Base-by-base conservation (phyloP, 2,888 invertebrate genomes). In the Trilocha varians region DNA sequence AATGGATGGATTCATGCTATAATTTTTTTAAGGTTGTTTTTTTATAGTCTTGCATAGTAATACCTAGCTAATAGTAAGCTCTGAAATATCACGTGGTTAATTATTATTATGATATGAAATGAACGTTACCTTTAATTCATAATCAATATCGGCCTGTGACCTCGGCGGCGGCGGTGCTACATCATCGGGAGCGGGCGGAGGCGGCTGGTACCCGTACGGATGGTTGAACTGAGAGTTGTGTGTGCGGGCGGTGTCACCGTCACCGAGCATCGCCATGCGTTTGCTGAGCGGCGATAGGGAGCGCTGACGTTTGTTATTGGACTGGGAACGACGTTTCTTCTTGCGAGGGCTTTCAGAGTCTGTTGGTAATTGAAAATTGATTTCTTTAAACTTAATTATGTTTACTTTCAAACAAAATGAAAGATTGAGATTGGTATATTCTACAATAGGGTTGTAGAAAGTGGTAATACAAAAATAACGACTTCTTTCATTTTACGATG, bases 201-300 rank as follows among this genome's bases (percentile, higher is more conserved):
- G 88, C 11, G 91, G 90, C 50, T 91, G 83, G 65, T 86, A 87
- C 1, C 88, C 87, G 54, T 87, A 88, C 0, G 88, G 91, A 65
- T 92, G 92, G 71, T 91, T 92, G 70, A 91, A 92, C 61, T 91
- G 91, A 5, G 88, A 90, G 74, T 84, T 89, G 57, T 88, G 87
- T 0, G 84, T 86, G 13, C 85, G 67, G 1, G 82, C 66, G 2
- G 76, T 70, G 49, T 85, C 77, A 1, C 83, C 82, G 37, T 90
- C 89, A 42, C 90, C 82, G 74, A 91, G 87, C 80, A 91, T 87
- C 15, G 92, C 93, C 92, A 94, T 93, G 9, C 94, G 90, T 68
- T 94, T 94, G 76, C 93, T 94, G 18, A 94, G 82, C 1, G 94
- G 94, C 25, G 94, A 94, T 39, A 94, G 75, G 0, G 94, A 94